Evolutionary conservation across 2,797 vertebrate genomes (phyloP), one percentile per base, ranked within the genome.

Genomic region (Hapalemur alaotrensis): DNA sequence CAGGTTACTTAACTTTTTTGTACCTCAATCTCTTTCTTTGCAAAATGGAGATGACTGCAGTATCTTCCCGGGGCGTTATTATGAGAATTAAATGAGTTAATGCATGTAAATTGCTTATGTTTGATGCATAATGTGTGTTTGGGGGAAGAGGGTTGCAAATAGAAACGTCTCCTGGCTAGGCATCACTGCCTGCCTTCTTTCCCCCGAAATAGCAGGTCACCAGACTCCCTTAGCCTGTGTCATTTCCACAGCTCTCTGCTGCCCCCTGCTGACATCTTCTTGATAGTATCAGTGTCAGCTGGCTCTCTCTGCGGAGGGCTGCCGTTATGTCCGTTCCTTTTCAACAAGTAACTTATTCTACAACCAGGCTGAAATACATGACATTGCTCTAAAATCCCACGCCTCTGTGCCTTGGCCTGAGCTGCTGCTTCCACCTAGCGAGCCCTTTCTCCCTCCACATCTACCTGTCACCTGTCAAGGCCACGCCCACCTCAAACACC

Each of bases 211-310:
- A 59, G 65, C 23, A 32, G 38, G 28, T 67, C 43, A n/a, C 38
- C 23, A 35, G 43, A 35, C 23, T 20, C 54, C 30, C 4, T 6
- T 3, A 32, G 38, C 38, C 22, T 7, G 41, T n/a, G 8, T 15
- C 14, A 7, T 30, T 82, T 82, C 70, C 18, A 28, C 20, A 81
- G 96, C 97, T 96, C 97, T 97, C 97, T 98, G 95, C 97, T 96
- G 86, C 95, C 89, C 96, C 93, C 97, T 97, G 96, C 96, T 95
- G 97, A 84, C 67, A 12, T 0, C 20, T 7, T 28, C 7, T 12
- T 41, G 69, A n/a, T 69, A 95, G 25, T 92, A 63, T 30, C 46
- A 5, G 54, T 12, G 15, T 50, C 57, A 69, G 9, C 25, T n/a
- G 30, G 18, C 81, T 94, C 67, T 57, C 57, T 67, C 6, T 35